phyloP scores from a whole-genome alignment of 1,140 invertebrate species.

The Dendroctonus valens region DNA sequence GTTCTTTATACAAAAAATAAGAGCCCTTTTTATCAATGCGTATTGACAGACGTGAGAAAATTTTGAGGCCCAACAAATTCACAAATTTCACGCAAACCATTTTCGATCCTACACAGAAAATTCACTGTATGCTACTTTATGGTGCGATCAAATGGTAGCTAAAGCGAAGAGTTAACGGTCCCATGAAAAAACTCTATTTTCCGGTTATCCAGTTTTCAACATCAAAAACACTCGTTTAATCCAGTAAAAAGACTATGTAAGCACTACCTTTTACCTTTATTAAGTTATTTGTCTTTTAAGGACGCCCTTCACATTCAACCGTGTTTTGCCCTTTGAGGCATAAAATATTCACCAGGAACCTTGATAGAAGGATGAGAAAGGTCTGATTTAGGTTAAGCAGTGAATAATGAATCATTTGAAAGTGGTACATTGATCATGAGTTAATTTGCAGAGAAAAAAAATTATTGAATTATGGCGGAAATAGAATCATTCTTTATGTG shows the following conservation, averaged over 20 bases:
- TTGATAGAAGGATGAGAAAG: constrained; percentile 6
- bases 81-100: too few relatives aligned
- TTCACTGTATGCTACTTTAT: too few relatives aligned
- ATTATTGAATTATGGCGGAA: too few relatives aligned
- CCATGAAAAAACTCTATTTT: neutral
- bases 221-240: constrained; percentile 9
- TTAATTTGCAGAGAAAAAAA: too few relatives aligned
- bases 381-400: constrained; percentile 25
- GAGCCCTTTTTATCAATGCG: too few relatives aligned
- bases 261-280: constrained; percentile 27
- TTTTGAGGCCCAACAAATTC: too few relatives aligned
- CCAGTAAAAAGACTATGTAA: constrained; percentile 8
- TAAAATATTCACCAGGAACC: constrained; percentile 23
- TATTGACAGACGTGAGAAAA: too few relatives aligned
- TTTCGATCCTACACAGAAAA: too few relatives aligned
- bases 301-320: constrained; percentile 7
- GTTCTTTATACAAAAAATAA: too few relatives aligned
- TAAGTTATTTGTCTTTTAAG: constrained; percentile 25
- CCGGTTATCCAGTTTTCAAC: constrained; percentile 2
- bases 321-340: constrained; percentile 12
- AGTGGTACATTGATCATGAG: neutral
- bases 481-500: too few relatives aligned
- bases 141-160: too few relatives aligned
- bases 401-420: constrained; percentile 22
- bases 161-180: too few relatives aligned